Conservation (phyloP, 2,797 vertebrate species). For the Anomalospiza imberbis region DNA sequence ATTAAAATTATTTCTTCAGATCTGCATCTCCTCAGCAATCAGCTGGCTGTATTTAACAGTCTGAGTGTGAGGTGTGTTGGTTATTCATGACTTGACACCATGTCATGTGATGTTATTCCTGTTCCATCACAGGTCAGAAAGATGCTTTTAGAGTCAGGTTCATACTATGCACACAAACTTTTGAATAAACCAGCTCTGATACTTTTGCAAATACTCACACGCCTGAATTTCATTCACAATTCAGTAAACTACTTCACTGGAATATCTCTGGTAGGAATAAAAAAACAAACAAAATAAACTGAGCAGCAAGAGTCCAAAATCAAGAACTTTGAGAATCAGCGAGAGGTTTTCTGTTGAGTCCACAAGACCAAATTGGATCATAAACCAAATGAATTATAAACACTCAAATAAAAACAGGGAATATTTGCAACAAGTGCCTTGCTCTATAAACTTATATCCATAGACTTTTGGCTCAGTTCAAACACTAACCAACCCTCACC, state of each 20-base stretch:
- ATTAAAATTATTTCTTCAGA: not conserved
- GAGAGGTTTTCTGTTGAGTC: not conserved
- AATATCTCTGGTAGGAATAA: not conserved
- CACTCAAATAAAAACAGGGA: not conserved
- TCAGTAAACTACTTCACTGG: not conserved
- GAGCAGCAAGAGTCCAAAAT: not conserved
- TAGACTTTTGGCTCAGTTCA: not conserved
- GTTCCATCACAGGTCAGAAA: not conserved
- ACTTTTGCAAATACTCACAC: not conserved
- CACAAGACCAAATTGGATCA: not conserved
- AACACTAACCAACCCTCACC: not conserved
- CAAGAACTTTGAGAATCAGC: not conserved
- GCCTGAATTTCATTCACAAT: not conserved
- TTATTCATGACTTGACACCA: constrained; percentile 1
- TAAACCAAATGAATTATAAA: not conserved
- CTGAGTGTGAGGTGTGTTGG: not conserved
- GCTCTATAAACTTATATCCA: not conserved
- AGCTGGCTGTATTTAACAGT: not conserved
- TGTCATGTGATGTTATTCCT: not conserved
- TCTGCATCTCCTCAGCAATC: not conserved
- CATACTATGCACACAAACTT: not conserved
- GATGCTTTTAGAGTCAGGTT: not conserved
- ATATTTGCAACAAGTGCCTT: not conserved
- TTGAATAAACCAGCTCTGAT: not conserved
- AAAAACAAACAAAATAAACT: not conserved